Evolutionary conservation across 1,140 invertebrate species (phyloP).

Genomic region (Drosophila melanica): DNA sequence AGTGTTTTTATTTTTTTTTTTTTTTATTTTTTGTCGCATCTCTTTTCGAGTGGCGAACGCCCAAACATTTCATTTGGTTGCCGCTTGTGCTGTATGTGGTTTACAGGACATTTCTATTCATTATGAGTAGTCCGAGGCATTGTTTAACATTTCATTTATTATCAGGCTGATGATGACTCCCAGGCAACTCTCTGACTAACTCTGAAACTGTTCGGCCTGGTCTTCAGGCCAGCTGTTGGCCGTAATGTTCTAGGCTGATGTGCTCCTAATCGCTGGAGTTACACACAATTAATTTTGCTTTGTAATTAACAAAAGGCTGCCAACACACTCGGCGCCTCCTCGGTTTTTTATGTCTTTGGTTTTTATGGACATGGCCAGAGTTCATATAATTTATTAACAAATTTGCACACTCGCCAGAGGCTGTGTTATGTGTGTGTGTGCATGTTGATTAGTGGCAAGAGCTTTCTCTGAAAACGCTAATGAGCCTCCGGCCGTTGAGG

Average conservation of each 20-base stretch:
- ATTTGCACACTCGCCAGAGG: slow-evolving; percentile 65
- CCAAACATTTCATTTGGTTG: slow-evolving; percentile 16
- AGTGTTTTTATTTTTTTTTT: slow-evolving; percentile 26
- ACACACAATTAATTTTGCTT: slow-evolving; percentile 80
- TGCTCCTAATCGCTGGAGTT: slow-evolving; percentile 72
- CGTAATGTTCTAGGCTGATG: slow-evolving; percentile 48
- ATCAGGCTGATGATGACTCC: slow-evolving; percentile 34
- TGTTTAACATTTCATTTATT: slow-evolving; percentile 75
- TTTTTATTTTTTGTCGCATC: slow-evolving; percentile 6
- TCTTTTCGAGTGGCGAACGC: neutral
- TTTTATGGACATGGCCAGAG: slow-evolving; percentile 70
- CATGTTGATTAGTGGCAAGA: slow-evolving; percentile 60
- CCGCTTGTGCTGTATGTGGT: slow-evolving; percentile 35
- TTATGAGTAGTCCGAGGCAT: slow-evolving; percentile 70
- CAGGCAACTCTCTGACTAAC: too few relatives aligned
- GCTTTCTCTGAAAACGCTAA: slow-evolving; percentile 46
- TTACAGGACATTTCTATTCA: slow-evolving; percentile 80
- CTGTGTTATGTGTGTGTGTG: slow-evolving; percentile 35
- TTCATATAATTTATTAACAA: slow-evolving; percentile 79
- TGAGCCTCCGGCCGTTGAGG: slow-evolving; percentile 49
- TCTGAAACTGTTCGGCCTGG: neutral
- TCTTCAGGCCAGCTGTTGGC: slow-evolving; percentile 19
- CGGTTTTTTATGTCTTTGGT: slow-evolving; percentile 67
- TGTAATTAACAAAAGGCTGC: slow-evolving; percentile 72
- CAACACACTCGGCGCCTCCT: slow-evolving; percentile 23